These are phyloP conservation scores for Centropus unirufus DNA, from an alignment of 2,113 vertebrate genomes.

Conservation along the genomic window DNA sequence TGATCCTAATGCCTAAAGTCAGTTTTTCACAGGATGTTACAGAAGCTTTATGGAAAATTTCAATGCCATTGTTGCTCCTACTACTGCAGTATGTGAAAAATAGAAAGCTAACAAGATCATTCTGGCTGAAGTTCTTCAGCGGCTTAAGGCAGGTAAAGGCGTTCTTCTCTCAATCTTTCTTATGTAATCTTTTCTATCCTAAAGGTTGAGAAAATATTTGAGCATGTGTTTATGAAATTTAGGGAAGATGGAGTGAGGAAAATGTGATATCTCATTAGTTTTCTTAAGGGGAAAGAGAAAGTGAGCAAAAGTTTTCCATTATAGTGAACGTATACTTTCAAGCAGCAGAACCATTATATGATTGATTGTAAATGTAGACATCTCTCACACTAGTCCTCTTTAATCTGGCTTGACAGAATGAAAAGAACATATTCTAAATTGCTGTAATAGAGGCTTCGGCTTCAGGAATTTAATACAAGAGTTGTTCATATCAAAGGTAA, in stretches of 20 bases:
- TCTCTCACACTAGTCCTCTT: background rate
- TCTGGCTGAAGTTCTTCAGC: background rate
- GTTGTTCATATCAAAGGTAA: slow-evolving; percentile 11
- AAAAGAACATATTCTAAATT: slow-evolving; percentile 12
- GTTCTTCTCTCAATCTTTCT: background rate
- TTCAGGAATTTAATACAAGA: slow-evolving; percentile 17
- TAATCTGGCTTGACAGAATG: slow-evolving; percentile 19
- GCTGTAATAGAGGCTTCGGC: background rate
- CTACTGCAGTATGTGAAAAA: background rate
- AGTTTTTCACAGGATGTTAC: background rate
- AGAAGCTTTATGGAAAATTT: background rate
- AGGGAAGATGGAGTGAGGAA: background rate
- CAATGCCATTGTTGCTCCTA: background rate
- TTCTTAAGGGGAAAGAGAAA: background rate
- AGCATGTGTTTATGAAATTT: background rate
- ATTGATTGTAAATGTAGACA: background rate
- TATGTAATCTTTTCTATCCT: background rate
- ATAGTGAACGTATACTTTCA: background rate
- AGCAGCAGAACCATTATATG: slow-evolving; percentile 3
- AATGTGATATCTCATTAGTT: background rate
- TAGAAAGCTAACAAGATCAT: background rate
- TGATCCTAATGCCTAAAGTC: background rate
- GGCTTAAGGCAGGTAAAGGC: background rate
- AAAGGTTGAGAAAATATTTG: background rate
- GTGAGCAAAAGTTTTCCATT: background rate